These are phyloP conservation scores for Acridotheres tristis DNA, from an alignment of 2,797 vertebrate species.

Conservation along the genomic window DNA sequence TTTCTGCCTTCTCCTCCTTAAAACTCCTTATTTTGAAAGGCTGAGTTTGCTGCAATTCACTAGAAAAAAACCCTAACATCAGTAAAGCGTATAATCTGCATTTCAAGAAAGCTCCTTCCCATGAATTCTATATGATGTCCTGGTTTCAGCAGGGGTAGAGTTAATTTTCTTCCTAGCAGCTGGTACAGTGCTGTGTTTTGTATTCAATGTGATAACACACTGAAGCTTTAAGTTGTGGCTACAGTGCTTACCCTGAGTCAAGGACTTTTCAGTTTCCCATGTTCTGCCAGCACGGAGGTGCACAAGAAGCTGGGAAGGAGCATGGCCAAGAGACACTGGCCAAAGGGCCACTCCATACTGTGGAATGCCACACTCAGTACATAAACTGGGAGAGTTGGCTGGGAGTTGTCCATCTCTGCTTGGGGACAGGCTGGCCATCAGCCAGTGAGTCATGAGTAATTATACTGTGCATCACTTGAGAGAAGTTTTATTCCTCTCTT, in stretches of 20 bases:
- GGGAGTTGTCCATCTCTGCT: neutral
- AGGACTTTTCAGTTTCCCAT: neutral
- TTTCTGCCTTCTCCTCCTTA: neutral
- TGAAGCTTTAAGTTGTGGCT: neutral
- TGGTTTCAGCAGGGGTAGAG: neutral
- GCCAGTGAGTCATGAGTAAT: neutral
- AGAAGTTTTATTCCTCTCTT: neutral
- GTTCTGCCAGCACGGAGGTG: fast-evolving
- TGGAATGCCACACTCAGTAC: fast-evolving
- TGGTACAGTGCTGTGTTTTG: neutral
- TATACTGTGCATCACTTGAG: neutral
- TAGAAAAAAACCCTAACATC: neutral
- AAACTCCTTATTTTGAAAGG: neutral
- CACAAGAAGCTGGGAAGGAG: neutral
- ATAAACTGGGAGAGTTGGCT: neutral
- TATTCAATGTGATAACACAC: neutral
- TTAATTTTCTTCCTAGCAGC: neutral
- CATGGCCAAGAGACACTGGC: neutral
- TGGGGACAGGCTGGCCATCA: neutral
- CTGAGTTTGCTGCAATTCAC: neutral
- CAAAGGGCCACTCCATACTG: neutral
- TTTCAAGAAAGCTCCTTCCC: neutral
- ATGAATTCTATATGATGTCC: neutral
- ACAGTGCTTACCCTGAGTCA: fast-evolving
- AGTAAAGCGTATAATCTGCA: neutral